phyloP scores from a whole-genome alignment of 2,888 invertebrate species.

The Ophion slaviceki region DNA sequence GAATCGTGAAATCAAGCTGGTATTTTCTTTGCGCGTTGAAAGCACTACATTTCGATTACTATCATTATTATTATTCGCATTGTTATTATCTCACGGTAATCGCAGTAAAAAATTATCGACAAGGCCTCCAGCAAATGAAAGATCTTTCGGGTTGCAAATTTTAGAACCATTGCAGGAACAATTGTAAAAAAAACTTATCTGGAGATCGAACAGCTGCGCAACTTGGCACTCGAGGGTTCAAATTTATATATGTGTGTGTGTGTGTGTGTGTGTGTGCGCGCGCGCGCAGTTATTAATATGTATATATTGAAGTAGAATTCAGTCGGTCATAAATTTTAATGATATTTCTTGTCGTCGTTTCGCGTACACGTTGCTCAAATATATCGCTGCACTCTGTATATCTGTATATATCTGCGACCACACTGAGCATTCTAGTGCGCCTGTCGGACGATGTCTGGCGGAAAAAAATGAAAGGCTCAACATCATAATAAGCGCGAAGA shows the following conservation, averaged over 20 bases:
- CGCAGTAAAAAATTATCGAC: no score
- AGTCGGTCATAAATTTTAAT: constrained; percentile 63
- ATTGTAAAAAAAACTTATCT: constrained; percentile 45
- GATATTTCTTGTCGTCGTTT: constrained; percentile 53
- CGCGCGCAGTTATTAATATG: not conserved
- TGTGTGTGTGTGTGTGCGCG: not conserved
- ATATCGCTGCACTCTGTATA: constrained; percentile 31
- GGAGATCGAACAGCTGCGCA: constrained; percentile 58
- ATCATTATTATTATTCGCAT: no score
- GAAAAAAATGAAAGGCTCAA: constrained; percentile 1
- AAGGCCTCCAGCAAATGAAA: no score
- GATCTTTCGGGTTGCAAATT: not conserved
- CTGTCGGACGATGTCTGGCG: constrained; percentile 42
- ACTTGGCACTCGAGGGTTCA: constrained; percentile 48
- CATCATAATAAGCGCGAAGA: constrained; percentile 36
- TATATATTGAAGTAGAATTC: constrained; percentile 57
- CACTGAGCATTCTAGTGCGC: constrained; percentile 44
- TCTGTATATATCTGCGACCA: constrained; percentile 9
- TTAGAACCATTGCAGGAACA: constrained; percentile 1
- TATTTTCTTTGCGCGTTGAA: no score
- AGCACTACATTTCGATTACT: no score
- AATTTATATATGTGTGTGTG: not conserved
- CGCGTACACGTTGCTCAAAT: constrained; percentile 23
- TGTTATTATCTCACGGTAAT: no score
- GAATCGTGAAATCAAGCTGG: no score